Base-by-base conservation (phyloP, 2,113 vertebrate genomes). In the Salvelinus fontinalis region DNA sequence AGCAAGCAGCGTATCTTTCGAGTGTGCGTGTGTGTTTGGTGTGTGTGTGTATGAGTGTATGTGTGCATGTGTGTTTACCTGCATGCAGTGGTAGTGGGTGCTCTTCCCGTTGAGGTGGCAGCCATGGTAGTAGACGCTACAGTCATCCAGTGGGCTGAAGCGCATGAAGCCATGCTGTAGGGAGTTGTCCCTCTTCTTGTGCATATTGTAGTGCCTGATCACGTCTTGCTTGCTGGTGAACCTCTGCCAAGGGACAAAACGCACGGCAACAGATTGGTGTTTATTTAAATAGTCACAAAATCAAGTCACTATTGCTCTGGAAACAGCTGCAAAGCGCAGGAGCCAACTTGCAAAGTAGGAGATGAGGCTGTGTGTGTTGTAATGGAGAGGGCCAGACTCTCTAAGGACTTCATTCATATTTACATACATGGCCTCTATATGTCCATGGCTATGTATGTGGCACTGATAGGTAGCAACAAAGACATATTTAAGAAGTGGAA, bases 51-150 rank as follows among this genome's bases (percentile, higher is more conserved):
- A 14, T 71, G 24, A 11, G 12, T 70, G 26, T 70, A 51, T 65
- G 51, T 82, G 75, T 59, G 67, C 71, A 74, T 68, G 4, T 34
- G 44, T 71, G 60, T 88, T 91, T 93, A 98, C 97, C 98, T 99
- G 98, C 98, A 99, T 99, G 95, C 98, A 99, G 92, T 99, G 98
- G 94, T 99, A 99, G 93, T 99, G 98, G 74, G 98, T 99, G 94
- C 98, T 99, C 92, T 99, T 99, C 84, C 98, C 98, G 4, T 99
- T 99, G 76, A 99, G 96, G 93, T 99, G 98, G 88, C 98, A 99
- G 93, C 97, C 97, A 0, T 99, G 97, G 86, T 99, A 99, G 92
- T 99, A 99, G 66, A 98, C 96, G 0, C 97, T 98, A 91, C 98
- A 99, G 94, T 99, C 98, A 13, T 99, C 98, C 93, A 99, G 92